Percentiles rank a stretch among this genome's conserved stretches.
Conservation (phyloP, 2,797 vertebrate genomes). For the Tauraco hartlaubi region DNA sequence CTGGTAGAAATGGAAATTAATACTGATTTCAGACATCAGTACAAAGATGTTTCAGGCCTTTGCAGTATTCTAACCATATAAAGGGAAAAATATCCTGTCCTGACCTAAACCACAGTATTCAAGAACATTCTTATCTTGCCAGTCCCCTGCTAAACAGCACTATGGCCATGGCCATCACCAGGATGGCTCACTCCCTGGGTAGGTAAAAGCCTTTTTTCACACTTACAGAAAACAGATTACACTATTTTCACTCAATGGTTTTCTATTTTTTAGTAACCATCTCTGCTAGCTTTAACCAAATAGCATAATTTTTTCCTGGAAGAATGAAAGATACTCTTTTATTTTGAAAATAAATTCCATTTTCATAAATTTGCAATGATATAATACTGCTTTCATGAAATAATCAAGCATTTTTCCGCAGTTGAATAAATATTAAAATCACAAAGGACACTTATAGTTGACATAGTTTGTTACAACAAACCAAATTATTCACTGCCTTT, state of each 20-base stretch:
- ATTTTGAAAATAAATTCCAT: neutral
- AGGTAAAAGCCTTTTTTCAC: neutral
- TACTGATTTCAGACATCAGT: neutral
- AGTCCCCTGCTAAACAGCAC: neutral
- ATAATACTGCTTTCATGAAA: neutral
- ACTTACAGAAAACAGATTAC: neutral
- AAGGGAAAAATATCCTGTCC: neutral
- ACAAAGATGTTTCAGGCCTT: neutral
- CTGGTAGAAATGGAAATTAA: neutral
- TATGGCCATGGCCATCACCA: neutral
- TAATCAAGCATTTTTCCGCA: neutral
- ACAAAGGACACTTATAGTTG: neutral
- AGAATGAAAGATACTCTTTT: neutral
- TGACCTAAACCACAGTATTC: neutral
- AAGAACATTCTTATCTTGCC: neutral
- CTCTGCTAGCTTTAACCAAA: neutral
- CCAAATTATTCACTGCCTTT: neutral
- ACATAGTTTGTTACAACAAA: neutral
- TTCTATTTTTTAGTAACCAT: neutral
- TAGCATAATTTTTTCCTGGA: neutral
- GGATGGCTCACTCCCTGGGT: neutral
- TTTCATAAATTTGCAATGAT: neutral
- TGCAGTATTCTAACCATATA: neutral
- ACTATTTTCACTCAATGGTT: neutral
- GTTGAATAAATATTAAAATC: neutral